A percentile compares a stretch with the other conserved stretches of the same genome.
These are phyloP conservation scores for Microplitis manilae DNA, from an alignment of 2,888 invertebrate species.

Conservation along the genomic window DNA sequence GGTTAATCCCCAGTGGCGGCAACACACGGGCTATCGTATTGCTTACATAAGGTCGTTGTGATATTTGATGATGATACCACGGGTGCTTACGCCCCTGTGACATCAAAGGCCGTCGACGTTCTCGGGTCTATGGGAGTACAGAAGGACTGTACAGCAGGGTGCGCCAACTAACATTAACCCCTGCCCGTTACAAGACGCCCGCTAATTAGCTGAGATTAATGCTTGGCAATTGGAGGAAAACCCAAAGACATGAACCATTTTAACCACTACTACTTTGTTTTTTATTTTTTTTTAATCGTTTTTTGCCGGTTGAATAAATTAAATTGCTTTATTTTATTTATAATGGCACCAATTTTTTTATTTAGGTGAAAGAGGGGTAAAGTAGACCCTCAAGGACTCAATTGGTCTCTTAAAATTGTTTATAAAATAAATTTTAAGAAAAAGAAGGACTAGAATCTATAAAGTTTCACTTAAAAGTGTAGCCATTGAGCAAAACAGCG, in stretches of 20 bases:
- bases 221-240: conserved; percentile 64
- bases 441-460: no score
- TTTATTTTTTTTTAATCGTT: conserved; percentile 10
- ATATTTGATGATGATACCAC: conserved; percentile 29
- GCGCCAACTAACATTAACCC: conserved; percentile 54
- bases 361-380: no score
- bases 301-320: background rate
- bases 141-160: conserved; percentile 48
- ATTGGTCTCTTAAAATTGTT: no score
- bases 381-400: no score
- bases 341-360: background rate
- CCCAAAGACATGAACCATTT: conserved; percentile 26
- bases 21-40: conserved; percentile 37
- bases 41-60: background rate
- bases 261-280: background rate
- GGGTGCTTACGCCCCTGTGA: conserved; percentile 56
- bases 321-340: background rate
- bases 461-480: no score
- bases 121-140: conserved; percentile 40
- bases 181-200: conserved; percentile 59
- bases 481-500: no score
- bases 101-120: conserved; percentile 57
- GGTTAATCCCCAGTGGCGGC: conserved; percentile 67
- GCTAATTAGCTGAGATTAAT: conserved; percentile 67
- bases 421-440: no score